Evolutionary conservation across 2,888 invertebrate species (phyloP).

Genomic region (Panorpa germanica): DNA sequence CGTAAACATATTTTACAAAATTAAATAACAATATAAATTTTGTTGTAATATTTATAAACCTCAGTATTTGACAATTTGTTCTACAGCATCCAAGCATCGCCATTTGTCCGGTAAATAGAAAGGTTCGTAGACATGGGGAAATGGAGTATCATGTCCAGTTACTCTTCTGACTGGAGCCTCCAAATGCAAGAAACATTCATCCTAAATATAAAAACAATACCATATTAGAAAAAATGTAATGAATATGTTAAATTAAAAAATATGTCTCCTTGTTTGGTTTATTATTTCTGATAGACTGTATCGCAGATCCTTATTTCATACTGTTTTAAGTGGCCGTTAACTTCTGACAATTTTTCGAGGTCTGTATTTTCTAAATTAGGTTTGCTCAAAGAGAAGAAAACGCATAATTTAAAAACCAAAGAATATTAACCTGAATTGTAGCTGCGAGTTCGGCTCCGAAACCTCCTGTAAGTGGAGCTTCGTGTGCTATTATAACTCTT

Average conservation of each 20-base stretch:
- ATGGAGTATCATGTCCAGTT: constrained; percentile 93
- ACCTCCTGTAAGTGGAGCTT: constrained; percentile 88
- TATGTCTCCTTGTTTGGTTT: background rate
- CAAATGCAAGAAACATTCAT: constrained; percentile 83
- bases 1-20: too few relatives aligned
- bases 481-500: constrained; percentile 77
- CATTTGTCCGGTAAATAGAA: constrained; percentile 92
- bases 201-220: constrained; percentile 30
- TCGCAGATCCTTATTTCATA: too few relatives aligned
- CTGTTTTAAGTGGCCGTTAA: too few relatives aligned
- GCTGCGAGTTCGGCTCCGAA: constrained; percentile 94
- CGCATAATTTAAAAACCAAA: constrained; percentile 9
- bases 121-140: constrained; percentile 90
- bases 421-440: constrained; percentile 77
- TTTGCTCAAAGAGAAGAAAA: too few relatives aligned
- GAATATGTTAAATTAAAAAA: constrained; percentile 1
- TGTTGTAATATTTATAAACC: too few relatives aligned
- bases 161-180: constrained; percentile 85
- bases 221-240: too few relatives aligned
- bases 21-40: too few relatives aligned
- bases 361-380: background rate
- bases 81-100: constrained; percentile 71
- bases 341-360: too few relatives aligned
- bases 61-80: constrained; percentile 55
- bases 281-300: too few relatives aligned